phyloP scores from a whole-genome alignment of 1,140 invertebrate genomes.

The Zaprionus africanus region DNA sequence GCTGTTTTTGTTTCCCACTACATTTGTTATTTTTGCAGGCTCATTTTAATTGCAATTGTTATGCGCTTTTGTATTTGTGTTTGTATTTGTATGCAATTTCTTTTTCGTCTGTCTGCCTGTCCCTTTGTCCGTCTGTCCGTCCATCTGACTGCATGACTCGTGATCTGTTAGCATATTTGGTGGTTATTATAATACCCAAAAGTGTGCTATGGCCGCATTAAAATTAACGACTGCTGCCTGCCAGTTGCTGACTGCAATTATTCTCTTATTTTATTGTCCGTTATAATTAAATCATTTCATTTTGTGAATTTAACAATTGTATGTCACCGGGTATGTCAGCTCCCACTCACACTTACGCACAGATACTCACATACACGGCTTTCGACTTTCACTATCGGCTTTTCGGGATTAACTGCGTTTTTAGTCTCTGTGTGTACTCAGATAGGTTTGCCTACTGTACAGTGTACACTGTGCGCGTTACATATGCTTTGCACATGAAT shows the following conservation, averaged over 20 bases:
- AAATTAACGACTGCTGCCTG: conserved; percentile 39
- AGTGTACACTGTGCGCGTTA: not conserved
- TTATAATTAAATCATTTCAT: conserved; percentile 83
- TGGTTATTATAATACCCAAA: conserved; percentile 55
- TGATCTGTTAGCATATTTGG: conserved; percentile 45
- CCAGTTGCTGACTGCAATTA: conserved; percentile 67
- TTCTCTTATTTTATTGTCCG: conserved; percentile 78
- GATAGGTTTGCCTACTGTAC: not conserved
- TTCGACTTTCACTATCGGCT: conserved; percentile 73
- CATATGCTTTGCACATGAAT: conserved; percentile 8
- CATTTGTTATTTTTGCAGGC: conserved; percentile 62
- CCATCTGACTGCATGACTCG: conserved; percentile 23
- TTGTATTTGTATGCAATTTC: conserved; percentile 43
- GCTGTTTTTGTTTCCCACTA: conserved; percentile 41
- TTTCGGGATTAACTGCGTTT: conserved; percentile 75
- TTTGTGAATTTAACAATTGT: conserved; percentile 76
- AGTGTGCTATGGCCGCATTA: conserved; percentile 39
- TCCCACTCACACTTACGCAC: conserved; percentile 1
- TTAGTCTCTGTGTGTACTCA: conserved; percentile 24
- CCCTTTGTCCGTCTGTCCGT: not conserved
- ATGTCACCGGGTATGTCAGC: conserved; percentile 42
- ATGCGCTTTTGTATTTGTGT: conserved; percentile 41
- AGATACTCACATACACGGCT: conserved; percentile 5
- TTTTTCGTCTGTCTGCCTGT: conserved; percentile 7
- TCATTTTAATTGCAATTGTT: conserved; percentile 79